Conservation (phyloP, 2,113 vertebrate species). For the Callipepla squamata region DNA sequence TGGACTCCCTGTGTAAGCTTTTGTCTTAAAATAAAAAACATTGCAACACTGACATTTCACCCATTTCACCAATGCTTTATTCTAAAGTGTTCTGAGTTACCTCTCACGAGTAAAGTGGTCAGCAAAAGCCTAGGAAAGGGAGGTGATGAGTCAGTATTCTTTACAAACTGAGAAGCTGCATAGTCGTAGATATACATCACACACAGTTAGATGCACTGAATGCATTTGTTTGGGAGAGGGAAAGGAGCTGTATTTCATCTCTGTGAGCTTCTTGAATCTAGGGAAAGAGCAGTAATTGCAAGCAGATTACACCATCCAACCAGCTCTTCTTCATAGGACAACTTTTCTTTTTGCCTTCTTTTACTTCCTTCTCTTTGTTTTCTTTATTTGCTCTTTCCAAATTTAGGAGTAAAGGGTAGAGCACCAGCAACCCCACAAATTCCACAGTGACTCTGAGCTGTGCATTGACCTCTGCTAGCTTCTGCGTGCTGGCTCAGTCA, state of each 20-base stretch:
- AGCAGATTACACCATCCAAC: background rate
- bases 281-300: background rate
- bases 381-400: background rate
- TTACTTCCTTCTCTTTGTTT: background rate
- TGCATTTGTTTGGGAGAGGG: background rate
- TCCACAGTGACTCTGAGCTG: background rate
- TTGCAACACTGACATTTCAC: background rate
- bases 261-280: background rate
- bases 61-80: background rate
- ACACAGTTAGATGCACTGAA: background rate
- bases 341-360: background rate
- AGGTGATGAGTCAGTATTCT: background rate
- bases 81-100: background rate
- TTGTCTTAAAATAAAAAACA: background rate
- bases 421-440: background rate
- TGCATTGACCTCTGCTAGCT: accelerated
- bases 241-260: background rate
- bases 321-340: background rate
- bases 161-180: background rate
- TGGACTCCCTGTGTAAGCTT: background rate
- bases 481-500: background rate
- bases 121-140: background rate
- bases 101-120: background rate
- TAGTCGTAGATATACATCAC: background rate
- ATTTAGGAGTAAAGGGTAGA: background rate